phyloP scores from a whole-genome alignment of 2,888 invertebrate genomes.

The Gisinianus flammeolus region DNA sequence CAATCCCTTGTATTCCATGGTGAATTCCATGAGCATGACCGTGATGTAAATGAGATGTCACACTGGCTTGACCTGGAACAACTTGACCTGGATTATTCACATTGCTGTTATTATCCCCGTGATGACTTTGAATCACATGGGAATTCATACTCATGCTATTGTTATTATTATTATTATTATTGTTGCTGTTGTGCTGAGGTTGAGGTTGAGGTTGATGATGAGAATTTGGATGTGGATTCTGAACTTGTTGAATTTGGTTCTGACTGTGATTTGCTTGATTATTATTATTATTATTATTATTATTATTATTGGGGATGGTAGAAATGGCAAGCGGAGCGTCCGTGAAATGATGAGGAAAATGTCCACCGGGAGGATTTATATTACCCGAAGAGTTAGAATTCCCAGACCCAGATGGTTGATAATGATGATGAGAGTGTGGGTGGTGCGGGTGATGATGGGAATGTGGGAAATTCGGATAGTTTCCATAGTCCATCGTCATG shows the following conservation, averaged over 20 bases:
- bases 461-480: background rate
- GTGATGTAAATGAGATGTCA: no score
- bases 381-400: no score
- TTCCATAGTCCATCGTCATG: constrained; percentile 15
- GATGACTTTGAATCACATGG: background rate
- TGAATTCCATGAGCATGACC: no score
- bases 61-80: constrained; percentile 25
- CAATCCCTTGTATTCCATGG: no score
- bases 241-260: background rate
- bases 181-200: background rate
- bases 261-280: background rate
- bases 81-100: background rate
- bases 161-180: no score
- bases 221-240: background rate
- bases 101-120: background rate
- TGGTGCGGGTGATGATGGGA: background rate
- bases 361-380: background rate
- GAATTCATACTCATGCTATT: background rate
- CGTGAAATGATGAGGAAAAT: constrained; percentile 4
- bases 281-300: background rate
- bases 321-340: background rate
- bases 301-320: background rate
- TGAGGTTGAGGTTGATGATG: background rate
- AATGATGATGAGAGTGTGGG: background rate
- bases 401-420: background rate